Base-by-base conservation (phyloP, 1,140 invertebrate species). In the Diachasma alloeum region DNA sequence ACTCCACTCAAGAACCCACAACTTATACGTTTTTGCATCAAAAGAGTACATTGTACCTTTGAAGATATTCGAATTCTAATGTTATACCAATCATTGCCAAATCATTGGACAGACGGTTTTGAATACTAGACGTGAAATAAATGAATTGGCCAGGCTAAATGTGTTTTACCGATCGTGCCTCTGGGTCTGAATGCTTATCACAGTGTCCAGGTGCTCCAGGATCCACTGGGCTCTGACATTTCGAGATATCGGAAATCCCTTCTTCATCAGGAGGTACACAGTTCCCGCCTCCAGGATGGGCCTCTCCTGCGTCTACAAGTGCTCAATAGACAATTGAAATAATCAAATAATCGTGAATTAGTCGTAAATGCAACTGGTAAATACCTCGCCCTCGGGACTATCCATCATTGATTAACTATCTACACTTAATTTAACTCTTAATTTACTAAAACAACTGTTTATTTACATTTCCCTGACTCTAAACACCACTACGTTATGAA, bases 201-300 rank as follows among this genome's bases (percentile, higher is more conserved):
- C 84, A 72, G 90, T 91, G 82, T 95, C 93, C 26, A 96, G 86
- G 85, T 94, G 91, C 76, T 92, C 91, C 24, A 96, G 89, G 82
- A 93, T 93, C 95, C 95, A 96, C 81, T 94, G 92, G 56, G 94
- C 92, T 80, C 95, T 87, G 26, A 93, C 91, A 87, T 95, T 95
- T 79, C 95, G 90, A 22, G 95, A 95, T 77, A 96, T 93, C 26
- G 94, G 91, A 81, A 94, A 94, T 72, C 93, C 92, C 83, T 94
- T 93, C 80, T 93, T 94, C 92, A 96, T 93, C 24, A 95, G 83
- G 13, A 95, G 86, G 85, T 93, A 95, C 2, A 95, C 91, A 66
- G 91, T 91, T 63, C 91, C 91, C 37, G 94, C 94, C 83, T 93
- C 92, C n/a, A 93, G 82, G 76, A 91, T 78, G 8, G 78, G 72